These are phyloP conservation scores for Momotus momota DNA, from an alignment of 2,797 vertebrate species.

Conservation along the genomic window DNA sequence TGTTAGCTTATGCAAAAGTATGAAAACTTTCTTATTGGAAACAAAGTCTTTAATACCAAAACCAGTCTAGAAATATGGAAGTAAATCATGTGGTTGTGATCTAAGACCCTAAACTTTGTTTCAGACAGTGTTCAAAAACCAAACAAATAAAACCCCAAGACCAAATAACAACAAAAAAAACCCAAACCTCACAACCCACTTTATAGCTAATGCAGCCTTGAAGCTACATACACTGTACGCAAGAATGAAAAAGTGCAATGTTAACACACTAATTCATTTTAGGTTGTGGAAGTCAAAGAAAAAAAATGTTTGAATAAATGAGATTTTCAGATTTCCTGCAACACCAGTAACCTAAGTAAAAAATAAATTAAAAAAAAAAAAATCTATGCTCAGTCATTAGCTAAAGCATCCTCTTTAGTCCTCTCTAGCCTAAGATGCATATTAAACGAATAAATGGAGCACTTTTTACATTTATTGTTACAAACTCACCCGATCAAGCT, in stretches of 20 bases:
- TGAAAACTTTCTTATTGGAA: not conserved
- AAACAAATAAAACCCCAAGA: not conserved
- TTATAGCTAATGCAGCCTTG: not conserved
- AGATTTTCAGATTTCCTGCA: not conserved
- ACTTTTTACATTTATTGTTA: not conserved
- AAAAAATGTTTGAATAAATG: not conserved
- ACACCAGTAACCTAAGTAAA: not conserved
- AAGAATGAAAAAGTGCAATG: not conserved
- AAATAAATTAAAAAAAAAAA: not conserved
- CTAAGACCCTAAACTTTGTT: not conserved
- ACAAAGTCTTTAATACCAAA: not conserved
- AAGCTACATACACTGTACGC: not conserved
- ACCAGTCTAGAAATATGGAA: not conserved
- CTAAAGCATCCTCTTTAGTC: not conserved
- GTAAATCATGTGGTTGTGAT: not conserved
- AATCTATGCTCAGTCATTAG: not conserved
- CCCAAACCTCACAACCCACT: not conserved
- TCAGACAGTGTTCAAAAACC: not conserved
- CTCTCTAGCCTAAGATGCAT: not conserved
- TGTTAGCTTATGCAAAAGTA: not conserved
- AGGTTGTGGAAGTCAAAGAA: not conserved
- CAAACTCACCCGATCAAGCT: constrained; percentile 91
- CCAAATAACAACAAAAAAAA: not conserved
- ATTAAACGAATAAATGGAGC: not conserved
- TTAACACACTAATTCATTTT: not conserved